Evolutionary conservation across 2,113 vertebrate species (phyloP).

Genomic region (Calonectris borealis): DNA sequence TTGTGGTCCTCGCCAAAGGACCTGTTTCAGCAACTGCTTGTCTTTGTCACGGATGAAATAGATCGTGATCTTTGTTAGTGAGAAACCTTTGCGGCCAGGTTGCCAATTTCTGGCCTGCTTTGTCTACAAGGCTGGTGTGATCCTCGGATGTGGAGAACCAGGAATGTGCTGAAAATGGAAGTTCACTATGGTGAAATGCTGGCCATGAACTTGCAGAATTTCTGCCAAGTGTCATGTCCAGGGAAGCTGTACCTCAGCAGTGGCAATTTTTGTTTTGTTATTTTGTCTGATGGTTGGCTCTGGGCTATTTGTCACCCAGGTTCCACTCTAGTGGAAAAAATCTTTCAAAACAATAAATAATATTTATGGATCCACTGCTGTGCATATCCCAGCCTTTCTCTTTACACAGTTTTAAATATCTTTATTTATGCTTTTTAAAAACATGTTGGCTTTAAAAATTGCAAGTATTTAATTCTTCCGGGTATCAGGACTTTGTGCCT

Average conservation of each 20-base stretch:
- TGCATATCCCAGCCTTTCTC: neutral
- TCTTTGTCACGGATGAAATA: neutral
- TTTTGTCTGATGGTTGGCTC: neutral
- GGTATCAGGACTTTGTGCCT: neutral
- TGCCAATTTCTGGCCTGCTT: neutral
- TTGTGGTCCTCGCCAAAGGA: neutral
- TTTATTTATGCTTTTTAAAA: neutral
- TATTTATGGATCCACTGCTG: neutral
- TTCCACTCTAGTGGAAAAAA: neutral
- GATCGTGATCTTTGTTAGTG: neutral
- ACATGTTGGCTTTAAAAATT: neutral
- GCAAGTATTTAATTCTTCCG: neutral
- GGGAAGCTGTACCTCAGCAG: neutral
- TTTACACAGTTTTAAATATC: neutral
- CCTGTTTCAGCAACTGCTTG: neutral
- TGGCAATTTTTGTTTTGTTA: neutral
- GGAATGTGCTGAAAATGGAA: slow-evolving; percentile 15
- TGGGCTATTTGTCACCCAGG: neutral
- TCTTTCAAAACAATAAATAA: neutral
- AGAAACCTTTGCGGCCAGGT: neutral
- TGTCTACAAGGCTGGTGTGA: neutral
- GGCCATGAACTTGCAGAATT: neutral
- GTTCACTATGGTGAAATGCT: neutral
- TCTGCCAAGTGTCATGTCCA: neutral
- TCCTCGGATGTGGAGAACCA: neutral